These are phyloP conservation scores for Rallus crepitans DNA, from an alignment of 2,797 vertebrate genomes.

Conservation along the genomic window DNA sequence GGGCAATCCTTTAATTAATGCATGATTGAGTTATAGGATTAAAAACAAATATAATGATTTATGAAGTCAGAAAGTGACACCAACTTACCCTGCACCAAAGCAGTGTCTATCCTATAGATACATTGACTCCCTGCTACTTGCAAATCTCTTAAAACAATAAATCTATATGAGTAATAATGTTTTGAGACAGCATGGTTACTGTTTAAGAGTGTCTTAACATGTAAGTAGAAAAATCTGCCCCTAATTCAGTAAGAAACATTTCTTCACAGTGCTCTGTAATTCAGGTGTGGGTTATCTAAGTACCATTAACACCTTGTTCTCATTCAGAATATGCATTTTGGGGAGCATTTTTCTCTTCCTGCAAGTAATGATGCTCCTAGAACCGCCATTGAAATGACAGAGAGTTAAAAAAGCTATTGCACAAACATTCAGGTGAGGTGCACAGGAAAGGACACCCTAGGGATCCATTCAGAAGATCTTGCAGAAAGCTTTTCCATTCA, in stretches of 20 bases:
- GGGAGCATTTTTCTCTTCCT: neutral
- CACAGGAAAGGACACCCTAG: neutral
- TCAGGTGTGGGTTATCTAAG: neutral
- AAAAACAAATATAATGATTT: neutral
- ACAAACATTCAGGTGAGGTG: neutral
- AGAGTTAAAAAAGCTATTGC: neutral
- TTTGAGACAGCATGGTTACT: neutral
- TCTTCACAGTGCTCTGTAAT: neutral
- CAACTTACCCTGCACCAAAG: neutral
- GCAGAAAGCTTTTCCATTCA: neutral
- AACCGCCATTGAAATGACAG: fast-evolving
- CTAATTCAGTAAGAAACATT: neutral
- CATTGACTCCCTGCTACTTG: neutral
- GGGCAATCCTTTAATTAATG: neutral
- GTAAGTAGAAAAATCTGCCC: neutral
- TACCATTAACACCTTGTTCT: neutral
- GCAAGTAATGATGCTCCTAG: neutral
- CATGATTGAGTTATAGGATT: neutral
- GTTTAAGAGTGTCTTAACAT: neutral
- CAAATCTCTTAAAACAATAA: neutral
- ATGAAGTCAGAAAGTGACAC: neutral
- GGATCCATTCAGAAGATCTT: fast-evolving
- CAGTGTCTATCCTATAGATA: neutral
- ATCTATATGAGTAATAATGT: neutral
- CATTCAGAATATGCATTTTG: neutral